Conservation (phyloP, 2,113 vertebrate genomes). For the Lepus europaeus region DNA sequence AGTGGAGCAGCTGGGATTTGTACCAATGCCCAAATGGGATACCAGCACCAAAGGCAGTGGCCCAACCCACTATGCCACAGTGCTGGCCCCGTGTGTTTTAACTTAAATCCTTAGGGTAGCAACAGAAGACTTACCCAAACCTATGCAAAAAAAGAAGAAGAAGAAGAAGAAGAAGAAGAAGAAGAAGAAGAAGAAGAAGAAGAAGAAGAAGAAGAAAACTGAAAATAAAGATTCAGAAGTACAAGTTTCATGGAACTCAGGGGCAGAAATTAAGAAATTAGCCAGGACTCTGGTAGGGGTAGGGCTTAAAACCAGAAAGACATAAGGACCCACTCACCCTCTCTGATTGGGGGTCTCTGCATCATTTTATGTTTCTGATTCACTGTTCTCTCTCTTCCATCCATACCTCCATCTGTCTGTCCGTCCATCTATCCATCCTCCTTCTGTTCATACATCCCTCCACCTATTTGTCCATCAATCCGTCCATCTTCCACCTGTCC, state of each 20-base stretch:
- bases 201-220: background rate
- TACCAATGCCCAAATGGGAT: too few relatives aligned
- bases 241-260: background rate
- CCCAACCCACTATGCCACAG: too few relatives aligned
- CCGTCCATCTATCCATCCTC: background rate
- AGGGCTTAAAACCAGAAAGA: background rate
- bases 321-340: background rate
- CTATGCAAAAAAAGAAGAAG: background rate
- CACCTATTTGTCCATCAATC: background rate
- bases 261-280: background rate
- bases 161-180: background rate
- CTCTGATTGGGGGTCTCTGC: background rate
- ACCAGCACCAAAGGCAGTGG: too few relatives aligned
- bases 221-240: background rate
- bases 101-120: slow-evolving; percentile 10
- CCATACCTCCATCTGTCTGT: background rate
- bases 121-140: background rate
- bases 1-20: too few relatives aligned
- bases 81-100: background rate
- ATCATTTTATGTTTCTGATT: background rate
- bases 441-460: background rate
- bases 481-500: background rate
- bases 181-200: background rate
- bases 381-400: background rate
- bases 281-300: background rate